These are phyloP conservation scores for Synergus gifuensis DNA, from an alignment of 2,888 invertebrate genomes.

Conservation along the genomic window DNA sequence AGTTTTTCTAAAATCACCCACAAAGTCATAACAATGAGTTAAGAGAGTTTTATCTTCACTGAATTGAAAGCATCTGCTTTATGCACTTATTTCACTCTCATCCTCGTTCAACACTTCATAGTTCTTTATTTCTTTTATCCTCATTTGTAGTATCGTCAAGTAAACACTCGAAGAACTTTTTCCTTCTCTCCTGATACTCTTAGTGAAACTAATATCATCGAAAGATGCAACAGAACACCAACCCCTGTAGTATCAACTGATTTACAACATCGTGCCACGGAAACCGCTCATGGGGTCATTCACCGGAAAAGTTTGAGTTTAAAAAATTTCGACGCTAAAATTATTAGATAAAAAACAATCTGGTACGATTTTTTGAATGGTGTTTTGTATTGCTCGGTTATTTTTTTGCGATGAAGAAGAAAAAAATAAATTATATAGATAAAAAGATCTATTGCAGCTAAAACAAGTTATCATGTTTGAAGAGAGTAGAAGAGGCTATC, in stretches of 20 bases:
- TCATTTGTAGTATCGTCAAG: neutral
- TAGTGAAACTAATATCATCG: neutral
- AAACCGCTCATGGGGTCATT: conserved; percentile 25
- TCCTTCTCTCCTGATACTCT: neutral
- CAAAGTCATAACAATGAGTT: conserved; percentile 41
- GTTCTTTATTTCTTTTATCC: neutral
- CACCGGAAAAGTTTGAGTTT: neutral
- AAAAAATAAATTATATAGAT: conserved; percentile 1
- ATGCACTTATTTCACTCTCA: conserved; percentile 16
- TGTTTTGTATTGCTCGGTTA: neutral
- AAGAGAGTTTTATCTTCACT: conserved; percentile 42
- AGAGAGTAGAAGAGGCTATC: conserved; percentile 21
- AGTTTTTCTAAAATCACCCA: neutral
- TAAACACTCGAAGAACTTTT: too few species aligned
- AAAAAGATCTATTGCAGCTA: conserved; percentile 6
- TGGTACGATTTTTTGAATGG: neutral
- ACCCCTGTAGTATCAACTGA: neutral
- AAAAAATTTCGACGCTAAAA: neutral
- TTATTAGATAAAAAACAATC: neutral
- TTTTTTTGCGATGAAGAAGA: neutral
- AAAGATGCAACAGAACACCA: neutral
- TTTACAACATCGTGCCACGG: neutral
- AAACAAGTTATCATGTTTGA: conserved; percentile 36
- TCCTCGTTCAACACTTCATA: neutral
- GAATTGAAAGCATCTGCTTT: conserved; percentile 53